Evolutionary conservation across 2,797 vertebrate species (phyloP).

Genomic region (Pelodytes ibericus): DNA sequence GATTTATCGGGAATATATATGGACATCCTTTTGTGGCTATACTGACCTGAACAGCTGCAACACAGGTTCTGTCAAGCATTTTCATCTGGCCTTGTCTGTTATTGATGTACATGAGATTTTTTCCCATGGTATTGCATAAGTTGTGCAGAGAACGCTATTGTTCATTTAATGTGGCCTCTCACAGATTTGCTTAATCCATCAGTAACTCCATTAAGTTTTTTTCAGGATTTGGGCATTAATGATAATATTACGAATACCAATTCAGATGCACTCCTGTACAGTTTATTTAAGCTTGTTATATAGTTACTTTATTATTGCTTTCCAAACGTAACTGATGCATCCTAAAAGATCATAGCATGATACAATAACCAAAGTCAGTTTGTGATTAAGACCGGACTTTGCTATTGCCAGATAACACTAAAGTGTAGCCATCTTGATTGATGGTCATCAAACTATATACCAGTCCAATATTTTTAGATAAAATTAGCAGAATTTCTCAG

Average conservation of each 20-base stretch:
- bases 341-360: too few species aligned
- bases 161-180: background rate
- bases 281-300: background rate
- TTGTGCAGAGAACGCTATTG: background rate
- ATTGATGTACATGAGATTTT: slow-evolving; percentile 20
- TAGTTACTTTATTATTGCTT: too few species aligned
- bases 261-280: background rate
- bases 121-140: background rate
- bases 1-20: background rate
- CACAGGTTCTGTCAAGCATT: background rate
- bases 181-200: background rate
- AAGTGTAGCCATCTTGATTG: too few species aligned
- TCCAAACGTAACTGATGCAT: too few species aligned
- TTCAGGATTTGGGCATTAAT: background rate
- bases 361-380: too few species aligned
- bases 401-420: too few species aligned
- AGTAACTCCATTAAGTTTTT: background rate
- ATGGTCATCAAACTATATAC: too few species aligned
- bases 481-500: too few species aligned
- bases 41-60: background rate
- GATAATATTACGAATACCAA: background rate
- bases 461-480: too few species aligned
- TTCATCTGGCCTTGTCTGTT: slow-evolving; percentile 18
- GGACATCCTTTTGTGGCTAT: background rate
- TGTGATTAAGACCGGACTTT: too few species aligned